phyloP scores from a whole-genome alignment of 2,113 vertebrate genomes.

The Athene cunicularia region DNA sequence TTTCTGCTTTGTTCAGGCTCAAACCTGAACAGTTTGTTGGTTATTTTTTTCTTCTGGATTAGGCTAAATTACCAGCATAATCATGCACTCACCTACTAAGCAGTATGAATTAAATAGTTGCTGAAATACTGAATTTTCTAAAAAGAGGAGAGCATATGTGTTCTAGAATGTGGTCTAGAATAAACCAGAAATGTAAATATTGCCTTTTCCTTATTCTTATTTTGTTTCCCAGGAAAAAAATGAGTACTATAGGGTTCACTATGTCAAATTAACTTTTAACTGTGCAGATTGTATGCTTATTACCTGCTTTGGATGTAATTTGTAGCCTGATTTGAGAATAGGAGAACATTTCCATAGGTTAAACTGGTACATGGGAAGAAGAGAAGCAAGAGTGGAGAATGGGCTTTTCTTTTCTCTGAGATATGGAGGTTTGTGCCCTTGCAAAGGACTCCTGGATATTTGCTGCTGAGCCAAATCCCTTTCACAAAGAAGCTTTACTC shows the following conservation, averaged over 20 bases:
- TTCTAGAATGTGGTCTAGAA: background rate
- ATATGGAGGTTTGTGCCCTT: background rate
- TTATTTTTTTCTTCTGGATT: background rate
- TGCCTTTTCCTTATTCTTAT: background rate
- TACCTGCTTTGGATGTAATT: background rate
- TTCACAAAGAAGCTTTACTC: background rate
- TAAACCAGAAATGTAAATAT: background rate
- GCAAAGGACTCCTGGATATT: background rate
- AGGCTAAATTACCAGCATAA: background rate
- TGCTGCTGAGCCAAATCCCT: background rate
- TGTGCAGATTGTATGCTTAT: background rate
- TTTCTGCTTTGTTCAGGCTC: background rate
- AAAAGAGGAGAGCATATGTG: fast-evolving
- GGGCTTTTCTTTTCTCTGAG: background rate
- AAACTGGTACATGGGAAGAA: background rate
- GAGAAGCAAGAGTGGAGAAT: background rate
- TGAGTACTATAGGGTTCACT: background rate
- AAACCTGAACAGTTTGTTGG: background rate
- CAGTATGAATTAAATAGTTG: background rate
- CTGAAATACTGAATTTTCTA: background rate
- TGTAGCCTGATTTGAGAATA: background rate
- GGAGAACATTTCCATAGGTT: background rate
- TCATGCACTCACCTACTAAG: background rate
- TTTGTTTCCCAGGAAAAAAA: fast-evolving
- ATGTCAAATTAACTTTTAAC: background rate